These are phyloP conservation scores for Pseudonaja textilis DNA, from an alignment of 2,113 vertebrate species.

Conservation along the genomic window DNA sequence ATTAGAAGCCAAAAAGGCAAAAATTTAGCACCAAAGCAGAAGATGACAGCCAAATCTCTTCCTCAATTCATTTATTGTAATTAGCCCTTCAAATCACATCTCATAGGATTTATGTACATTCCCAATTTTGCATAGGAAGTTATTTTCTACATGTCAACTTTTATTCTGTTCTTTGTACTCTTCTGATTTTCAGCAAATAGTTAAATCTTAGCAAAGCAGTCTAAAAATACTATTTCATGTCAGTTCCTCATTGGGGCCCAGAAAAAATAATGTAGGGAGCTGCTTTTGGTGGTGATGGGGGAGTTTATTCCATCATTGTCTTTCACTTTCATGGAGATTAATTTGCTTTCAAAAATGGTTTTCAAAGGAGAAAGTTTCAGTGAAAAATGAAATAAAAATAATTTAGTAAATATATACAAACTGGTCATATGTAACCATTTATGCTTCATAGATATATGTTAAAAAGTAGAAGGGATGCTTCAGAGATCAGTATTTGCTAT, in stretches of 20 bases:
- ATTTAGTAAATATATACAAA: background rate
- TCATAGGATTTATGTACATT: conserved; percentile 24
- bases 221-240: background rate
- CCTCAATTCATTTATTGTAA: background rate
- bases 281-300: background rate
- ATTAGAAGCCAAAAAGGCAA: background rate
- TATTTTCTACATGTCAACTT: background rate
- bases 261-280: background rate
- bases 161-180: conserved; percentile 14
- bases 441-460: background rate
- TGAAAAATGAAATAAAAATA: background rate
- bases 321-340: background rate
- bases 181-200: conserved; percentile 25
- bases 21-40: background rate
- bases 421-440: background rate
- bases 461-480: background rate
- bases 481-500: background rate
- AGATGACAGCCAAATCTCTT: background rate
- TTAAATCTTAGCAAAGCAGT: conserved; percentile 11
- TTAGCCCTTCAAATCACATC: conserved; percentile 30
- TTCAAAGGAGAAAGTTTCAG: background rate
- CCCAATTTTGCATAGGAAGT: conserved; percentile 11
- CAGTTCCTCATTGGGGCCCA: background rate
- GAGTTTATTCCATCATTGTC: background rate
- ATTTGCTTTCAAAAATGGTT: background rate